Evolutionary conservation across 1,140 invertebrate species (phyloP).

Genomic region (Papilio aristodemus): DNA sequence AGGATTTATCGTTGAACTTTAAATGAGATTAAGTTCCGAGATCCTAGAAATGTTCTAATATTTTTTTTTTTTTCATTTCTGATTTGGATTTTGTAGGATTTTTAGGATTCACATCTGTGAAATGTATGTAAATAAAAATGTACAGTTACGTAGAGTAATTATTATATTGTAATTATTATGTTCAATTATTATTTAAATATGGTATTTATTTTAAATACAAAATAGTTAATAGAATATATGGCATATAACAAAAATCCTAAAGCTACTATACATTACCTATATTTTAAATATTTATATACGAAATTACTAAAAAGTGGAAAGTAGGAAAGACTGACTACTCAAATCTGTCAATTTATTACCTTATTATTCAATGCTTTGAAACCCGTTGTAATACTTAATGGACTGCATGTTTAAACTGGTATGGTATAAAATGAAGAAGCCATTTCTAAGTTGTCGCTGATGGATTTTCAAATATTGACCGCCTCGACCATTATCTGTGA

Average conservation of each 20-base stretch:
- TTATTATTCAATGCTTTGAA: neutral
- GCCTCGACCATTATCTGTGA: constrained; percentile 62
- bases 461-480: constrained; percentile 77
- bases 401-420: neutral
- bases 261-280: no score
- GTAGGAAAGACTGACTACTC: neutral
- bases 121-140: neutral
- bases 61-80: constrained; percentile 17
- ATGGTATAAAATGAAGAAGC: constrained; percentile 62
- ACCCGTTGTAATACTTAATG: neutral
- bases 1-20: constrained; percentile 71
- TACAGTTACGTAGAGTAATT: neutral
- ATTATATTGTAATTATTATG: no score
- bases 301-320: neutral
- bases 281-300: no score
- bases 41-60: constrained; percentile 28
- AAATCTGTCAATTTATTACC: neutral
- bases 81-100: constrained; percentile 15
- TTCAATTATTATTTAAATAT: no score
- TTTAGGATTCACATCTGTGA: neutral
- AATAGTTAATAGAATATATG: no score
- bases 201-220: no score
- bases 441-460: constrained; percentile 54
- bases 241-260: no score
- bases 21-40: constrained; percentile 52